These are phyloP conservation scores for Dryobota labecula DNA, from an alignment of 2,888 invertebrate species.

Conservation along the genomic window DNA sequence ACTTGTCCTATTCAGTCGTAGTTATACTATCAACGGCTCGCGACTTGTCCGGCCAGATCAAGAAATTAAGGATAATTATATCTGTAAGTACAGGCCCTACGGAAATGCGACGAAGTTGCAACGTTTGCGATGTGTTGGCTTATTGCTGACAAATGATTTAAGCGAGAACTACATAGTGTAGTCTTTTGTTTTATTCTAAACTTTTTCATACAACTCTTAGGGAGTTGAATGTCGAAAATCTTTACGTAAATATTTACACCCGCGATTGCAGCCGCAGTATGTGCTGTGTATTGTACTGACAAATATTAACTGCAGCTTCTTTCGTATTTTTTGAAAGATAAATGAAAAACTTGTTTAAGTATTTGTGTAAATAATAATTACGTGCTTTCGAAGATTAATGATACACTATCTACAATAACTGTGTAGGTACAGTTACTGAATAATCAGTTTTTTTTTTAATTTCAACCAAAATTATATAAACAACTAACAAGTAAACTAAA, in stretches of 20 bases:
- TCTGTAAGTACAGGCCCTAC: slow-evolving; percentile 36
- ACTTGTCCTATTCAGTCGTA: slow-evolving; percentile 32
- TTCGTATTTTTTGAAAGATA: not conserved
- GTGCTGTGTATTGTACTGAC: not conserved
- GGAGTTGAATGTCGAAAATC: too few relatives aligned
- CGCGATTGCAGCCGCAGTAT: too few relatives aligned
- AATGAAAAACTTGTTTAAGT: not conserved
- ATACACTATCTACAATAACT: not conserved
- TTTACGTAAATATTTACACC: too few relatives aligned
- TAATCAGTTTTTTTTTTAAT: too few relatives aligned
- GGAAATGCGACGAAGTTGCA: slow-evolving; percentile 21
- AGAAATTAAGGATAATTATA: slow-evolving; percentile 37
- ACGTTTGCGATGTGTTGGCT: slow-evolving; percentile 18
- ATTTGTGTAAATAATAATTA: not conserved
- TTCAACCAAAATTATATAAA: not conserved
- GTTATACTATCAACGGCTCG: slow-evolving; percentile 21
- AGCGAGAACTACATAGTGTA: not conserved
- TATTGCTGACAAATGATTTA: slow-evolving; percentile 4
- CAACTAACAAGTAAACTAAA: not conserved
- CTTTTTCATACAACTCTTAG: slow-evolving; percentile 5
- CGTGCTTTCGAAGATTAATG: not conserved
- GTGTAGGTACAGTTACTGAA: not conserved
- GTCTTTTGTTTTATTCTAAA: not conserved
- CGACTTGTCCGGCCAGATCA: slow-evolving; percentile 19
- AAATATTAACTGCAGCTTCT: not conserved